These are phyloP conservation scores for Cyanoramphus novaezelandiae DNA, from an alignment of 2,113 vertebrate genomes.

Conservation along the genomic window DNA sequence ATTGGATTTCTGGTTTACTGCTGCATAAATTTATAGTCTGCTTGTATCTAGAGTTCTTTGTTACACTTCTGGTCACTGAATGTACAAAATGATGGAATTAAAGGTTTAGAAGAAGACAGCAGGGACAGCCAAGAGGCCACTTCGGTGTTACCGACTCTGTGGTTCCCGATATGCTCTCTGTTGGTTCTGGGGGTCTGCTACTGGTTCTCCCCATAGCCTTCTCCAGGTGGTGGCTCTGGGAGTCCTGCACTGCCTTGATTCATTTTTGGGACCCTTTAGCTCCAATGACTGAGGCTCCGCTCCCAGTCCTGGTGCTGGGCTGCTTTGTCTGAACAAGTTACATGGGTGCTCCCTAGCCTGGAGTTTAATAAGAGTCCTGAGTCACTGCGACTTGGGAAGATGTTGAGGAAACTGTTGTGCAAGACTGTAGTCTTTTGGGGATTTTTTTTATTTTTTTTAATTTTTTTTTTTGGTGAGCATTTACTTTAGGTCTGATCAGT, in stretches of 20 bases:
- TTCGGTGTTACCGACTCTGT: not conserved
- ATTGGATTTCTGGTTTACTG: not conserved
- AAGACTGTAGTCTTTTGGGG: not conserved
- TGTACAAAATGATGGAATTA: not conserved
- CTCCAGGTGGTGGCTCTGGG: not conserved
- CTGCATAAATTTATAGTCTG: rapidly evolving
- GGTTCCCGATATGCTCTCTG: not conserved
- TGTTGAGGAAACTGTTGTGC: rapidly evolving
- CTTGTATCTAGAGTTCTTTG: rapidly evolving
- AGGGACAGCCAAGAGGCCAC: not conserved
- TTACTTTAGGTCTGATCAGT: rapidly evolving
- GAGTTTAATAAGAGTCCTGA: not conserved
- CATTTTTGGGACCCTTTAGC: not conserved
- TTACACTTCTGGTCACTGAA: rapidly evolving
- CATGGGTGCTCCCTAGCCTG: not conserved
- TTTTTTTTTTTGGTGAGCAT: not conserved
- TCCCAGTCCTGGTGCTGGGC: rapidly evolving
- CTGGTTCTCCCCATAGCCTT: not conserved
- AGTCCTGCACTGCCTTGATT: rapidly evolving
- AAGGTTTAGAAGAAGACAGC: not conserved
- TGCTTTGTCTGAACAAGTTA: not conserved
- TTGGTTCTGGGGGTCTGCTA: not conserved
- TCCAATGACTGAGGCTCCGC: not conserved
- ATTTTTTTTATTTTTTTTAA: not conserved
- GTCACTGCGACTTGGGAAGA: not conserved